Evolutionary conservation across 2,113 vertebrate genomes (phyloP).

Genomic region (Hypocryptadius cinnamomeus): DNA sequence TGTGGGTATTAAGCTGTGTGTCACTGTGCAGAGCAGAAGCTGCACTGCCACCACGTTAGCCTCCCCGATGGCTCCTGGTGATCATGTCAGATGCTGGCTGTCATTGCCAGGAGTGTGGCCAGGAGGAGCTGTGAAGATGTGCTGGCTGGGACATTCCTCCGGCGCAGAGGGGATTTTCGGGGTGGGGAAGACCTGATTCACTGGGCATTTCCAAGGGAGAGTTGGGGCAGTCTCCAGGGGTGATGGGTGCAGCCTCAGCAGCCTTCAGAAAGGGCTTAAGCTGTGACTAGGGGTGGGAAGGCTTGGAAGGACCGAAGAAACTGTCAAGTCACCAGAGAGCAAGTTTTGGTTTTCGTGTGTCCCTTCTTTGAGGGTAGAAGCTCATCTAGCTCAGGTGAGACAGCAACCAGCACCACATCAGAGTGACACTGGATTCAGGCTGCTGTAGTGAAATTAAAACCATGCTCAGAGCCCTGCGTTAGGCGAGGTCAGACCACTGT

Average conservation of each 20-base stretch:
- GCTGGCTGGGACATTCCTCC: neutral
- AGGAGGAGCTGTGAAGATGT: neutral
- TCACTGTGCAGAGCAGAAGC: neutral
- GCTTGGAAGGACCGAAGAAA: neutral
- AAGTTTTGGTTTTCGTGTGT: neutral
- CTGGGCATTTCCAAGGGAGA: neutral
- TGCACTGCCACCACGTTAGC: accelerated
- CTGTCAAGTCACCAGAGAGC: neutral
- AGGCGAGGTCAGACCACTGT: neutral
- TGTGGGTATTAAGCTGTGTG: neutral
- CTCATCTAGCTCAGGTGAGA: neutral
- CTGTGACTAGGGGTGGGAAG: neutral
- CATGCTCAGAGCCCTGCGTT: neutral
- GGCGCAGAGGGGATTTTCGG: neutral
- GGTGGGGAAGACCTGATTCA: neutral
- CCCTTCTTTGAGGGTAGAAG: neutral
- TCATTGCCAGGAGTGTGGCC: neutral
- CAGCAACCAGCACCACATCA: neutral
- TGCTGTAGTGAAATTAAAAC: neutral
- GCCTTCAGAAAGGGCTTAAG: neutral
- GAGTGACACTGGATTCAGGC: neutral
- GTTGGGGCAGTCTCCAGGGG: neutral
- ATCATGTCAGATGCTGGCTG: neutral
- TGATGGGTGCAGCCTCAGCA: accelerated
- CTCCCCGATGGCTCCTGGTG: neutral